Conservation (phyloP, 1,140 invertebrate species). For the Drosophila santomea region DNA sequence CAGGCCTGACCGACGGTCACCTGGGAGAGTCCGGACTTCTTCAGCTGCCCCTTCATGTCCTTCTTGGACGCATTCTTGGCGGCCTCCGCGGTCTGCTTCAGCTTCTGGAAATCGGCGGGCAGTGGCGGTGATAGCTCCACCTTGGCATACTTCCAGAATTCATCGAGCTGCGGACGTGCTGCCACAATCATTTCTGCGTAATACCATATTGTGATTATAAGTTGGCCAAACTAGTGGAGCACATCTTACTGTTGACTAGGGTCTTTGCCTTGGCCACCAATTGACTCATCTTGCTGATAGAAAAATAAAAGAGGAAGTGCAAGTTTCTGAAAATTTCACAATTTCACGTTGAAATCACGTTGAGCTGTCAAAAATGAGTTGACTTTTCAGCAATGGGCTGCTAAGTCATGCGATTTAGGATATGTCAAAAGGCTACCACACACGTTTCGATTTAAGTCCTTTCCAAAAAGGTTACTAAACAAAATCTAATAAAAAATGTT, state of each 20-base stretch:
- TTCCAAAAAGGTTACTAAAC: too few species aligned
- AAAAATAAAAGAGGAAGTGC: conserved; percentile 5
- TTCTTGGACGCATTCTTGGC: conserved; percentile 87
- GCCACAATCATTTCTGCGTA: conserved; percentile 86
- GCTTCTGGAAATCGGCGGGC: conserved; percentile 92
- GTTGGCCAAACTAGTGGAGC: too few species aligned
- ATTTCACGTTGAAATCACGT: not conserved
- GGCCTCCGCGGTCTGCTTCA: conserved; percentile 90
- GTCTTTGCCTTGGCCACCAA: conserved; percentile 47
- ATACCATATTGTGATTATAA: not conserved
- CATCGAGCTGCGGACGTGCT: conserved; percentile 89
- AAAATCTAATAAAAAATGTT: too few species aligned
- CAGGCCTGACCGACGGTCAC: conserved; percentile 94
- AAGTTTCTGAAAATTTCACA: conserved; percentile 10
- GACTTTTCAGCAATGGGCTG: not conserved
- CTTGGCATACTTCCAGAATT: conserved; percentile 94
- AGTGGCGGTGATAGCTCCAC: conserved; percentile 96
- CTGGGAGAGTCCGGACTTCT: conserved; percentile 88
- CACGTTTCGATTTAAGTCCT: not conserved
- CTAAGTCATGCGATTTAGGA: not conserved
- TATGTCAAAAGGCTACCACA: not conserved
- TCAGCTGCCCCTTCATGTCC: conserved; percentile 85
- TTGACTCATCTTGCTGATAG: conserved; percentile 43
- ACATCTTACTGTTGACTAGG: conserved; percentile 62
- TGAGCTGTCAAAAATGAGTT: conserved; percentile 1